A percentile compares a stretch with the other conserved stretches of the same genome.
Evolutionary conservation across 2,113 vertebrate species (phyloP).

Genomic region (Delphinapterus leucas): DNA sequence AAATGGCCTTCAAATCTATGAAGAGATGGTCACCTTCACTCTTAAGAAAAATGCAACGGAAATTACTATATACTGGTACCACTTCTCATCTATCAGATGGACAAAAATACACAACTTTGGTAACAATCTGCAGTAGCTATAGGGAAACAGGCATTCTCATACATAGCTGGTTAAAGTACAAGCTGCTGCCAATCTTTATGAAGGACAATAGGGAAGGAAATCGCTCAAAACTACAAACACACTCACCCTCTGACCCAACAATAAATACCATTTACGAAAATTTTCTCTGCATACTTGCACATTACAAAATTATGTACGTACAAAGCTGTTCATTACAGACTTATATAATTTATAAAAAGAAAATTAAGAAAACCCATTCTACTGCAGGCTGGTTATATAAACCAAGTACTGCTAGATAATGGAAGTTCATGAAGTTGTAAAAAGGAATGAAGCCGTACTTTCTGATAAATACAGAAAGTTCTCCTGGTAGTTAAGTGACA

Average conservation of each 20-base stretch:
- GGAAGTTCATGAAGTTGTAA: background rate
- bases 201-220: background rate
- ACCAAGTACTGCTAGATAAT: background rate
- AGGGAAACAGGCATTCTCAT: background rate
- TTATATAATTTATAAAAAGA: background rate
- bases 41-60: background rate
- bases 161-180: background rate
- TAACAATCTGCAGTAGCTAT: background rate
- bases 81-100: background rate
- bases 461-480: background rate
- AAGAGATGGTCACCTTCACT: background rate
- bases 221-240: background rate
- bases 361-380: constrained; percentile 2
- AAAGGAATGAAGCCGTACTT: background rate
- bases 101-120: background rate
- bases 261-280: background rate
- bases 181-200: background rate
- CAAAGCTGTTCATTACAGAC: background rate
- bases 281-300: background rate
- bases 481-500: background rate
- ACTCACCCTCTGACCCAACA: background rate
- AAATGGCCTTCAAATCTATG: background rate
- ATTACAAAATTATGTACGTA: background rate
- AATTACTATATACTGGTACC: background rate
- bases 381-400: background rate